A percentile compares a stretch with the other conserved stretches of the same genome.
These are phyloP conservation scores for Caradrina kadenii DNA, from an alignment of 2,888 invertebrate genomes.

Conservation along the genomic window DNA sequence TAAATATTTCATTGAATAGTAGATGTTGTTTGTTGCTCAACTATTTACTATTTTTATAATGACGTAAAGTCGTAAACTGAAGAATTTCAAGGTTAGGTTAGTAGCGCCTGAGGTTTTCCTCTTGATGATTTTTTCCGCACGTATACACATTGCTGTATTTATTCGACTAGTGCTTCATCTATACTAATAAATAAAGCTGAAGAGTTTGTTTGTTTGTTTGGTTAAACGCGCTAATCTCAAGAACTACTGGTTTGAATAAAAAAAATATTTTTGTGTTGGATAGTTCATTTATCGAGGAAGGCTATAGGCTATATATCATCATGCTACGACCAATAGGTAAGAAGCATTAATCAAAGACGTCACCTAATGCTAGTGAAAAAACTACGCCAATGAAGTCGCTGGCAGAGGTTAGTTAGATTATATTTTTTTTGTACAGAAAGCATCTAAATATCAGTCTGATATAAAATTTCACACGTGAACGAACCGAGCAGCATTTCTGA, in stretches of 20 bases:
- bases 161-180: neutral
- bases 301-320: too few relatives aligned
- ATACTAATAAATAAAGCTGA: too few relatives aligned
- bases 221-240: too few relatives aligned
- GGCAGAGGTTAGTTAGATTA: too few relatives aligned
- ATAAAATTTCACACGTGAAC: neutral
- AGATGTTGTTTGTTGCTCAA: neutral
- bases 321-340: too few relatives aligned
- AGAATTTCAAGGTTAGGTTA: conserved; percentile 38
- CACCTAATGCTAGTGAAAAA: too few relatives aligned
- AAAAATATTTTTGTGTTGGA: too few relatives aligned
- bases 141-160: conserved; percentile 19
- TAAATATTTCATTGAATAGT: neutral
- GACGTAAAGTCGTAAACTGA: conserved; percentile 40
- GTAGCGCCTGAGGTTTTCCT: conserved; percentile 56
- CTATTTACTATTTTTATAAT: conserved; percentile 28
- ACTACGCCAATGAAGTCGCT: too few relatives aligned
- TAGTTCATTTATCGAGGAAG: too few relatives aligned
- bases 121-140: neutral
- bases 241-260: too few relatives aligned
- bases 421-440: neutral
- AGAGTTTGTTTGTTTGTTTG: too few relatives aligned
- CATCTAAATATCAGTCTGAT: neutral
- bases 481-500: neutral
- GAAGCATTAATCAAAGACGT: too few relatives aligned